phyloP scores from a whole-genome alignment of 2,113 vertebrate genomes.

The Chlamydotis undulata region DNA sequence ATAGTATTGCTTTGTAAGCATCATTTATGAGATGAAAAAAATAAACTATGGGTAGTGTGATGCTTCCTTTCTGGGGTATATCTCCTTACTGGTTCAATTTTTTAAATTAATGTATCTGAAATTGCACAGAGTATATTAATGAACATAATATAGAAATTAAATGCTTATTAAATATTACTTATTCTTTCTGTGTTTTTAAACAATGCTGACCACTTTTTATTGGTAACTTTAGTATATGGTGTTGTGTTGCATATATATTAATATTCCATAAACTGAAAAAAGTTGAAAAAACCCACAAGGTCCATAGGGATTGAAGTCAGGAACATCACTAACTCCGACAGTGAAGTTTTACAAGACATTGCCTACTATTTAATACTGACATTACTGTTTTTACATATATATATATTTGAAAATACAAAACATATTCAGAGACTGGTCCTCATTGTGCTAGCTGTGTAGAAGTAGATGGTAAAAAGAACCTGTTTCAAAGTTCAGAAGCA shows the following conservation, averaged over 20 bases:
- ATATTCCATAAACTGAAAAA: background rate
- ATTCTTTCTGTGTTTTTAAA: background rate
- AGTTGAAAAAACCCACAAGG: background rate
- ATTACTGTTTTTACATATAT: background rate
- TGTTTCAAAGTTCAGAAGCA: background rate
- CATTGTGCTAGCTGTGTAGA: background rate
- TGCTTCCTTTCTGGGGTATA: background rate
- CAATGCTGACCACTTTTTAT: background rate
- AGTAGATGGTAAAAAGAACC: background rate
- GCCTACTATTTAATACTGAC: background rate
- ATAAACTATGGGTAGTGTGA: background rate
- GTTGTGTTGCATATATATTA: background rate
- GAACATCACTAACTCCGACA: background rate
- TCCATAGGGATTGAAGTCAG: background rate
- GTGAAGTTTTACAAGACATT: background rate
- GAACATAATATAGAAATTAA: background rate
- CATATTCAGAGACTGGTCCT: background rate
- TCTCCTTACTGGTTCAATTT: background rate
- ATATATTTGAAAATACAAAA: background rate
- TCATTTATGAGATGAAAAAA: background rate
- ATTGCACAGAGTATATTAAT: background rate
- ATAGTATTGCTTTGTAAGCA: background rate
- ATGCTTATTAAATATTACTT: background rate
- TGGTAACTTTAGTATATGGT: background rate
- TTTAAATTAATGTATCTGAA: background rate